phyloP scores from a whole-genome alignment of 2,113 vertebrate species.

The Colius striatus region DNA sequence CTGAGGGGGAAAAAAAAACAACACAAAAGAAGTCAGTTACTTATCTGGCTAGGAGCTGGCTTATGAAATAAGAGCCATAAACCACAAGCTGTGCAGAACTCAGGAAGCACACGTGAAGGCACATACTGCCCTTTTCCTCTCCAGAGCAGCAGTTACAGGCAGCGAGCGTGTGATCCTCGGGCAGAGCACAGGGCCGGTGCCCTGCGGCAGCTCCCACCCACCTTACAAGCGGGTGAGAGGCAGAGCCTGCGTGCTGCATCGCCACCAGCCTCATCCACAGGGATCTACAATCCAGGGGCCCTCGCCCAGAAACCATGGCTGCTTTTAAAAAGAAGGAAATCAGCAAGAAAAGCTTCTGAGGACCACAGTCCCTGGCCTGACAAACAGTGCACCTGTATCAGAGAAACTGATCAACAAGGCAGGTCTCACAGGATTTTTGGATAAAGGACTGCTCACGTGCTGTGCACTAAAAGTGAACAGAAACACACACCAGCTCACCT shows the following conservation, averaged over 20 bases:
- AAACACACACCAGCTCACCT: background rate
- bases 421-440: background rate
- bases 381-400: background rate
- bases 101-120: background rate
- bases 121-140: background rate
- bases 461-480: background rate
- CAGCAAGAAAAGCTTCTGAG: background rate
- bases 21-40: background rate
- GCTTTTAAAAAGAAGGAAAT: background rate
- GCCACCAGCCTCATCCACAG: no score
- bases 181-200: rapidly evolving
- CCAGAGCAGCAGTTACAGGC: background rate
- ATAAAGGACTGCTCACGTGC: background rate
- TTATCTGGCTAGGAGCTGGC: background rate
- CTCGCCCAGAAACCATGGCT: background rate
- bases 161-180: rapidly evolving
- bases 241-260: no score
- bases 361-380: background rate
- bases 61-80: background rate
- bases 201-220: background rate
- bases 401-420: background rate
- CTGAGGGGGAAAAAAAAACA: background rate
- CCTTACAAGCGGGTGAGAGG: no score
- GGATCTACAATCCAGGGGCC: background rate
- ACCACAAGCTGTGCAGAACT: background rate